These are phyloP conservation scores for Brachionichthys hirsutus DNA, from an alignment of 2,113 vertebrate genomes.

Conservation along the genomic window DNA sequence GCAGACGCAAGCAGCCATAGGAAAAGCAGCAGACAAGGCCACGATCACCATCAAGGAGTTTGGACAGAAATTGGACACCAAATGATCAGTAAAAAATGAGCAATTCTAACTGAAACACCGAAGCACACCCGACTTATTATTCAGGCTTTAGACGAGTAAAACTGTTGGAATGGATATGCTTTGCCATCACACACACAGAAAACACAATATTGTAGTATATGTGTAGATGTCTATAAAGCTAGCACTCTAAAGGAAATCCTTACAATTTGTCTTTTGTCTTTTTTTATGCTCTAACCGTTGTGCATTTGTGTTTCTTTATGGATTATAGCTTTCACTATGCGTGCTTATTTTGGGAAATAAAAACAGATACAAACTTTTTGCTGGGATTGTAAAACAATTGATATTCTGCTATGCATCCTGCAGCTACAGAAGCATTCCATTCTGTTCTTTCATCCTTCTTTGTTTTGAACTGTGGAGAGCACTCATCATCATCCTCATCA, in stretches of 20 bases:
- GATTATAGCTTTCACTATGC: conserved; percentile 22
- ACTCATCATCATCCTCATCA: too few species aligned
- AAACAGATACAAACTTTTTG: conserved; percentile 34
- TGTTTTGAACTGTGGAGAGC: too few species aligned
- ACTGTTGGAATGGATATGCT: conserved; percentile 9
- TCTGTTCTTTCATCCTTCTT: too few species aligned
- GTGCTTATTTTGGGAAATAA: conserved; percentile 62
- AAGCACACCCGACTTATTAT: conserved; percentile 17
- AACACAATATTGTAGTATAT: neutral
- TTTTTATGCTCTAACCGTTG: conserved; percentile 6
- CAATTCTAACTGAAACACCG: neutral
- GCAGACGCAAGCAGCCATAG: conserved; percentile 73
- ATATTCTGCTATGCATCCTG: conserved; percentile 7
- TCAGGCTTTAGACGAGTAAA: conserved; percentile 11
- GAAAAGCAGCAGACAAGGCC: conserved; percentile 73
- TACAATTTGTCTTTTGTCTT: conserved; percentile 28
- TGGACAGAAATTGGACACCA: conserved; percentile 73
- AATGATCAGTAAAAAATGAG: conserved; percentile 53
- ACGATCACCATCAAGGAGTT: conserved; percentile 76
- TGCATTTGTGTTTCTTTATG: conserved; percentile 23
- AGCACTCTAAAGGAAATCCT: conserved; percentile 54
- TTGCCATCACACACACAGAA: conserved; percentile 7
- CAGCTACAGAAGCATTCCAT: too few species aligned
- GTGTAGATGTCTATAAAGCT: conserved; percentile 4
- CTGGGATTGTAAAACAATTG: conserved; percentile 18